A percentile compares a stretch with the other conserved stretches of the same genome.
These are phyloP conservation scores for Holothuria scabra DNA, from an alignment of 53 echinoderm and acorn worm species.

Conservation along the genomic window DNA sequence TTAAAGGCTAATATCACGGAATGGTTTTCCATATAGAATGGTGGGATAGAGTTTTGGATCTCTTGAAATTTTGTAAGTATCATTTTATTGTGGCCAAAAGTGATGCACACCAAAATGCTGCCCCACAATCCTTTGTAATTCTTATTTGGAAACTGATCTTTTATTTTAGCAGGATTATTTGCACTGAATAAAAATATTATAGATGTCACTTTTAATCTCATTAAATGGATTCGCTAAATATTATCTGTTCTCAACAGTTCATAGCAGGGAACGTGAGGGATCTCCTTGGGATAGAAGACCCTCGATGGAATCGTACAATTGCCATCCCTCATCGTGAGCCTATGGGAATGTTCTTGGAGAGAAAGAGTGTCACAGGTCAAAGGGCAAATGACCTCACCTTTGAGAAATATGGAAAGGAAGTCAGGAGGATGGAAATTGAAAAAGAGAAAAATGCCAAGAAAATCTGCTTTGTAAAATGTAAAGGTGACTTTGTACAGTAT, in stretches of 20 bases:
- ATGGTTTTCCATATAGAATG: no score
- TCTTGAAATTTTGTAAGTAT: no score
- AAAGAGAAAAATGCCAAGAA: constrained; percentile 56
- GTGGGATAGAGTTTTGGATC: no score
- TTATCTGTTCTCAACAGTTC: constrained; percentile 51
- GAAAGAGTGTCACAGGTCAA: constrained; percentile 85
- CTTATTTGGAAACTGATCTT: no score
- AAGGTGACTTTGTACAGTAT: constrained; percentile 24
- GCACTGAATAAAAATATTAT: no score
- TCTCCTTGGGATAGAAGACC: constrained; percentile 83
- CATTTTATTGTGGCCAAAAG: no score
- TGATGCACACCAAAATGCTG: no score
- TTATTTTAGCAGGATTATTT: no score
- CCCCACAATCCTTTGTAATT: no score
- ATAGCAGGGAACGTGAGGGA: constrained; percentile 86
- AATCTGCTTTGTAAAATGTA: constrained; percentile 3
- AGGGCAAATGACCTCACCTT: constrained; percentile 79
- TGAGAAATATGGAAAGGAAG: constrained; percentile 86
- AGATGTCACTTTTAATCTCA: background rate
- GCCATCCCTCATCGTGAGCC: constrained; percentile 85
- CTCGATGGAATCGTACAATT: constrained; percentile 95
- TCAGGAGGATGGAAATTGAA: constrained; percentile 75
- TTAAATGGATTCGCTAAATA: background rate
- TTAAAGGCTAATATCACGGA: no score
- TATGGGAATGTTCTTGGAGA: constrained; percentile 95